Percentiles rank a stretch among this genome's conserved stretches.
Evolutionary conservation across 2,797 vertebrate genomes (phyloP).

Genomic region (Melanotaenia boesemani): DNA sequence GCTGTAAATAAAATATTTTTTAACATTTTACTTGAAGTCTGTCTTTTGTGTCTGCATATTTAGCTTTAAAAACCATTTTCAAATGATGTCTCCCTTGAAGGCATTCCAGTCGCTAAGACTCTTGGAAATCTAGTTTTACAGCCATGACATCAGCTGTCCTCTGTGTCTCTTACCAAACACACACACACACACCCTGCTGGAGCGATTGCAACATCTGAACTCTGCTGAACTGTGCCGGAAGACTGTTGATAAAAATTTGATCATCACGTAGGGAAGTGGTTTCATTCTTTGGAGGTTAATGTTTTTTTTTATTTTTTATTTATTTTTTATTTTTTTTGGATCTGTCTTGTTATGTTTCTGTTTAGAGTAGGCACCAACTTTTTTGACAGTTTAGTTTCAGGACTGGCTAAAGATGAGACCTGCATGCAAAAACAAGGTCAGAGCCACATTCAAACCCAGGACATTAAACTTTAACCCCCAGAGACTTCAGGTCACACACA

Average conservation of each 20-base stretch:
- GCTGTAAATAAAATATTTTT: conserved; percentile 85
- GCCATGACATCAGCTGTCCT: conserved; percentile 77
- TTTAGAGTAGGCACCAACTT: background rate
- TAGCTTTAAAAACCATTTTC: conserved; percentile 23
- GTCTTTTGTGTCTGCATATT: conserved; percentile 4
- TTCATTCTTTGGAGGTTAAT: conserved; percentile 12
- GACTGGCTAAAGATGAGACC: background rate
- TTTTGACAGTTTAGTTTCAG: conserved; percentile 10
- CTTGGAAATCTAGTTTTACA: conserved; percentile 65
- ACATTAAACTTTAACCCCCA: conserved; percentile 29
- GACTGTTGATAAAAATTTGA: conserved; percentile 54
- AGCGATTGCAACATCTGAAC: conserved; percentile 80
- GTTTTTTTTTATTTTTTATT: no score
- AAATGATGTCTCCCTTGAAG: conserved; percentile 34
- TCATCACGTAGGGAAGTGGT: conserved; percentile 25
- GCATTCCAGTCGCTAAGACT: conserved; percentile 43
- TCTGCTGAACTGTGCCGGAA: conserved; percentile 63
- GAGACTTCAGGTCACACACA: conserved; percentile 26
- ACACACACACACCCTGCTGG: conserved; percentile 70
- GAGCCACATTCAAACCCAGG: conserved; percentile 23
- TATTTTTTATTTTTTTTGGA: background rate
- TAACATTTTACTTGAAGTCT: conserved; percentile 69
- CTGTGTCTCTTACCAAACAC: conserved; percentile 66
- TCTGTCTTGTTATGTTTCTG: background rate
- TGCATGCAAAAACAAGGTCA: conserved; percentile 17